These are phyloP conservation scores for Rhagophthalmus giganteus DNA, from an alignment of 2,888 invertebrate genomes.

Conservation along the genomic window DNA sequence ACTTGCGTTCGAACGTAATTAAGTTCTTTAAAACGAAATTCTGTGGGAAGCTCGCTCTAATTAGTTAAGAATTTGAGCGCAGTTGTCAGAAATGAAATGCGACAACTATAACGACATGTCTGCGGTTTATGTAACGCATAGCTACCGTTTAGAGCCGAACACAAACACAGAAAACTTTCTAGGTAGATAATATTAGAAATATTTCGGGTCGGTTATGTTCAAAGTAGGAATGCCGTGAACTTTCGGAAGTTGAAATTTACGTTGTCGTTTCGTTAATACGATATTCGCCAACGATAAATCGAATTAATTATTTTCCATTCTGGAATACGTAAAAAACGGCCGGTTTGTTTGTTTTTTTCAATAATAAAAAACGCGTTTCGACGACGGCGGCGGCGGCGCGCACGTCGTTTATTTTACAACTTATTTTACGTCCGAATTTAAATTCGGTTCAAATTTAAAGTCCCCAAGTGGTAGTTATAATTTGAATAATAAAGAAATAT, in stretches of 20 bases:
- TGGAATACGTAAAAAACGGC: background rate
- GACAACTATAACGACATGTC: too few relatives aligned
- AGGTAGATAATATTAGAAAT: slow-evolving; percentile 22
- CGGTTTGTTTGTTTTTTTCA: background rate
- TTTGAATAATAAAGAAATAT: too few relatives aligned
- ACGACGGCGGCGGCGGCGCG: too few relatives aligned
- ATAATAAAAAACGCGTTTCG: background rate
- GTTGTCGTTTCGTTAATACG: slow-evolving; percentile 28
- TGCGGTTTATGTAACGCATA: slow-evolving; percentile 8
- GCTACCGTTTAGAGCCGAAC: too few relatives aligned
- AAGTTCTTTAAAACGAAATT: slow-evolving; percentile 4
- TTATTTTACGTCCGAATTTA: too few relatives aligned
- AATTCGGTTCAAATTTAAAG: too few relatives aligned
- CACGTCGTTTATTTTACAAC: slow-evolving; percentile 12
- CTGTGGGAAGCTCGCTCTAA: too few relatives aligned
- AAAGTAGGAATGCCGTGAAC: slow-evolving; percentile 22
- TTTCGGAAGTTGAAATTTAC: slow-evolving; percentile 13
- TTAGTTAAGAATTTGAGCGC: too few relatives aligned
- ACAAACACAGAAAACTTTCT: too few relatives aligned
- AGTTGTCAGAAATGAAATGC: too few relatives aligned
- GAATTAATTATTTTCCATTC: slow-evolving; percentile 24
- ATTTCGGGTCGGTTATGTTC: slow-evolving; percentile 17
- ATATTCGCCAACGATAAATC: slow-evolving; percentile 29
- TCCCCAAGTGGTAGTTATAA: too few relatives aligned
- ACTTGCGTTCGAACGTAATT: too few relatives aligned